Base-by-base conservation (phyloP, 2,113 vertebrate species). In the Prochilodus magdalenae region DNA sequence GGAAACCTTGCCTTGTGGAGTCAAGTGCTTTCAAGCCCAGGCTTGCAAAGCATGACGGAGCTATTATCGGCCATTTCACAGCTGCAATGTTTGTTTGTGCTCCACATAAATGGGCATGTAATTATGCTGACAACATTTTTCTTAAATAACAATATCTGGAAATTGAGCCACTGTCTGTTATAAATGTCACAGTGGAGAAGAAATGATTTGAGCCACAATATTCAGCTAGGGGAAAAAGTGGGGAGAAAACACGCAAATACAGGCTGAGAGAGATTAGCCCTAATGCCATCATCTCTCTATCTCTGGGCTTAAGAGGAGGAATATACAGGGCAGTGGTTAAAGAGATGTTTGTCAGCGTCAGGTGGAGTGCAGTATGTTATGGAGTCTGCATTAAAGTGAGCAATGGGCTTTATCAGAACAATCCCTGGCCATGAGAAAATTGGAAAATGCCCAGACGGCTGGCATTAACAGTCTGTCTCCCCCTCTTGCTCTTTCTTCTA, bases 341-440 rank as follows among this genome's bases (percentile, higher is more conserved):
- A 92, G 91, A 85, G 91, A 92, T 91, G 92, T 90, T 93, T 93
- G 92, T 93, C 91, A 89, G 90, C 88, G 92, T 92, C 88, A 89
- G 89, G 90, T 87, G 90, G 88, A 89, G 90, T 83, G 85, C 82
- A 73, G 78, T 71, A 71, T 44, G 84, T 79, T 81, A 88, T 75
- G 86, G 83, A 84, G 24, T 88, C 88, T 91, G 92, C 90, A 93
- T 93, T 90, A 88, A 93, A 93, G 93, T 83, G 79, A 91, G 89
- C 84, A 83, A 66, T 72, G 1, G 86, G 40, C 77, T 89, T 91
- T 73, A 87, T 90, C 88, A 86, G 84, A 88, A 88, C 87, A 84
- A 89, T 91, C 87, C 86, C 75, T 62, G 87, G 47, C 88, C 84
- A 84, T 27, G 75, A 89, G 87, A 87, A 88, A 87, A 90, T 84